Conservation (phyloP, 2,888 invertebrate species). For the Drosophila quinaria region DNA sequence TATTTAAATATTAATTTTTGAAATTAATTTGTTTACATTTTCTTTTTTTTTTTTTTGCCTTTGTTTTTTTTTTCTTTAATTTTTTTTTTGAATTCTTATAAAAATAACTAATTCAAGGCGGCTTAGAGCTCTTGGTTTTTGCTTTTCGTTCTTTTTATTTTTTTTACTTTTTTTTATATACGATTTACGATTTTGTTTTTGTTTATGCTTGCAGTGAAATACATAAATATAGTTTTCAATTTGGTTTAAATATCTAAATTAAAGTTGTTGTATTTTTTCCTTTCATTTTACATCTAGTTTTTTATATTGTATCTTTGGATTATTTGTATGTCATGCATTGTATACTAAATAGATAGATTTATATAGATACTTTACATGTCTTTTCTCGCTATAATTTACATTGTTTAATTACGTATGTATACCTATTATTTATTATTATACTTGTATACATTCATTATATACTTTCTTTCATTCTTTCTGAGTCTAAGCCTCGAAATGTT, state of each 20-base stretch:
- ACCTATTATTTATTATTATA: conserved; percentile 29
- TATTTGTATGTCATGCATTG: conserved; percentile 59
- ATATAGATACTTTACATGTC: conserved; percentile 57
- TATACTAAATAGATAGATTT: conserved; percentile 62
- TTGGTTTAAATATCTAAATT: conserved; percentile 64
- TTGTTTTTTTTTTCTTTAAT: conserved; percentile 28
- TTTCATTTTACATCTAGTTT: conserved; percentile 70
- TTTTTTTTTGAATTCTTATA: conserved; percentile 65
- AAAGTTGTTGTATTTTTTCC: conserved; percentile 68
- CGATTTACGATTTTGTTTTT: conserved; percentile 12
- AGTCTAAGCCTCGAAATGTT: conserved; percentile 63
- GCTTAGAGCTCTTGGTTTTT: conserved; percentile 79
- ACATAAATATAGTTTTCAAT: conserved; percentile 58
- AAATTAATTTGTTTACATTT: conserved; percentile 60
- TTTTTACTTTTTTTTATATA: neutral
- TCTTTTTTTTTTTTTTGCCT: conserved; percentile 16
- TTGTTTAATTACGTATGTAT: conserved; percentile 50
- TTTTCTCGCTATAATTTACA: conserved; percentile 56
- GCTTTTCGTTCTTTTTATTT: conserved; percentile 41
- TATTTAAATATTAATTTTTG: conserved; percentile 64
- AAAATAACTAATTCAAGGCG: conserved; percentile 81
- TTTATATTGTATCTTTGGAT: conserved; percentile 76
- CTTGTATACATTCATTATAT: conserved; percentile 50
- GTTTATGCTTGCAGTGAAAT: conserved; percentile 40
- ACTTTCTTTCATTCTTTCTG: conserved; percentile 33